These are phyloP conservation scores for Chitala chitala DNA, from an alignment of 2,113 vertebrate species.

Conservation along the genomic window DNA sequence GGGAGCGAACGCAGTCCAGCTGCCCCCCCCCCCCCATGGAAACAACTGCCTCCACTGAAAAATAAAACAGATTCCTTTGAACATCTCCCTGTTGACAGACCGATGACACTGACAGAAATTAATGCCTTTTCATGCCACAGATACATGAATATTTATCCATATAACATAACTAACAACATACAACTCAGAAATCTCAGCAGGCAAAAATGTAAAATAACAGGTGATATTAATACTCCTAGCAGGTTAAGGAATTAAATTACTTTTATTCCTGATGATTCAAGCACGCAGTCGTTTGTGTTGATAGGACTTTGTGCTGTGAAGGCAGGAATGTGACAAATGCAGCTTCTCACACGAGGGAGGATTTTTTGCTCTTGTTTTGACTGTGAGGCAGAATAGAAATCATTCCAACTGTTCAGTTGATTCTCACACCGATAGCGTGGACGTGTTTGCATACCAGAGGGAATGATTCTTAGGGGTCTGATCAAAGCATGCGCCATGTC, in stretches of 20 bases:
- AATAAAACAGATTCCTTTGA: slow-evolving; percentile 21
- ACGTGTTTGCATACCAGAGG: slow-evolving; percentile 55
- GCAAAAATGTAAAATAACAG: no score
- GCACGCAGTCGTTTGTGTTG: slow-evolving; percentile 28
- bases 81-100: slow-evolving; percentile 24
- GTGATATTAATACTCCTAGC: no score
- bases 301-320: no score
- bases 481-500: slow-evolving; percentile 47
- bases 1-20: slow-evolving; percentile 38
- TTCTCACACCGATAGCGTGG: slow-evolving; percentile 55
- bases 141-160: no score
- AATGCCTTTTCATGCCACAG: slow-evolving; percentile 25
- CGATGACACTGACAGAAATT: slow-evolving; percentile 14
- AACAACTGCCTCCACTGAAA: slow-evolving; percentile 34
- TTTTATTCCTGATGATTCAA: slow-evolving; percentile 21
- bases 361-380: slow-evolving; percentile 45
- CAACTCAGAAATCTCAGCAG: no score
- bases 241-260: no score
- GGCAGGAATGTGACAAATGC: slow-evolving; percentile 20
- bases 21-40: slow-evolving; percentile 33
- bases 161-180: no score
- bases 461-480: slow-evolving; percentile 46
- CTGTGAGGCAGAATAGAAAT: slow-evolving; percentile 45
- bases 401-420: slow-evolving; percentile 53
- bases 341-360: slow-evolving; percentile 1